Evolutionary conservation across 2,113 vertebrate species (phyloP).

Genomic region (Sinocyclocheilus grahami): DNA sequence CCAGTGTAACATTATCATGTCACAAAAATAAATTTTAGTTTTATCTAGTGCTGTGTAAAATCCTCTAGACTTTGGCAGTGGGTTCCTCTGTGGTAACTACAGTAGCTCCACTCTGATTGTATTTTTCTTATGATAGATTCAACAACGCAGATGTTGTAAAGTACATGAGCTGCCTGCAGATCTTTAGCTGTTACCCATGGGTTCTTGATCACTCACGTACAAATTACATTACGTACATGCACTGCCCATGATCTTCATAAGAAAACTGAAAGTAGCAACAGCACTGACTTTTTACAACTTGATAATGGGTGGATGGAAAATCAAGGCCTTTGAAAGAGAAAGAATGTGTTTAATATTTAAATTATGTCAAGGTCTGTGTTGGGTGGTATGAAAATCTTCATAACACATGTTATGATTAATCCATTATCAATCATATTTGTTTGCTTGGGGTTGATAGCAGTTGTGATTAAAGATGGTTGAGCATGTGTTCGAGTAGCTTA

Average conservation of each 20-base stretch:
- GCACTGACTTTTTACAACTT: background rate
- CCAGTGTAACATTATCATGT: background rate
- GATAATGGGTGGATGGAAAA: background rate
- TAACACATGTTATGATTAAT: background rate
- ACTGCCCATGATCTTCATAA: slow-evolving; percentile 11
- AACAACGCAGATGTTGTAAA: slow-evolving; percentile 21
- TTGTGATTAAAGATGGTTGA: background rate
- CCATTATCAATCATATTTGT: background rate
- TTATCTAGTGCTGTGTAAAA: background rate
- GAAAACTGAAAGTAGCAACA: background rate
- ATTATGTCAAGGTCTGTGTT: too few species aligned
- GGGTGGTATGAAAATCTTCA: too few species aligned
- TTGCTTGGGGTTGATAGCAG: background rate
- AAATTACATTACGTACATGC: slow-evolving; percentile 6
- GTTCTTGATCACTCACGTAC: background rate
- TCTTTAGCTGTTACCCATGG: slow-evolving; percentile 15
- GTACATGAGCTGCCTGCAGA: slow-evolving; percentile 19
- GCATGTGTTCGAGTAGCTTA: background rate
- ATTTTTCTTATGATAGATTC: slow-evolving; percentile 1
- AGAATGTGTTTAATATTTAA: background rate
- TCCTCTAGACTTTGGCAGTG: background rate
- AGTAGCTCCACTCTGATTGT: background rate
- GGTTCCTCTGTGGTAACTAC: background rate
- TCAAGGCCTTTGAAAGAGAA: background rate
- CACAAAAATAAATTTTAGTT: background rate